Evolutionary conservation across 2,113 vertebrate genomes (phyloP), one percentile per base, ranked within the genome.

Genomic region (Suricata suricatta): DNA sequence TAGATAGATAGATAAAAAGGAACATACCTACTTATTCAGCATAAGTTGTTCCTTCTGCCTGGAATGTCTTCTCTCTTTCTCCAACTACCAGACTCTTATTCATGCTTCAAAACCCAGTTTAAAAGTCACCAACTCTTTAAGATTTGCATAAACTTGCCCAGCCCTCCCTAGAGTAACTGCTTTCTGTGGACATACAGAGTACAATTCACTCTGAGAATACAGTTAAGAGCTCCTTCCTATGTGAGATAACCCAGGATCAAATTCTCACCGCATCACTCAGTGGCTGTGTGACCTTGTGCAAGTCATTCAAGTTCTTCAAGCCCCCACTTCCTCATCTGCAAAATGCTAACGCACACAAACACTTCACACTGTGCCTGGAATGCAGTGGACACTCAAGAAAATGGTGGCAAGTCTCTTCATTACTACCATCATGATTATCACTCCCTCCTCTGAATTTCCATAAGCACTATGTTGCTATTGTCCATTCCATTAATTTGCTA

Each of bases 401-500:
- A 93, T 5, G 23, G n/a, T 2, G 63, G 31, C 77, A 57, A 86
- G 83, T 68, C 57, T 64, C 57, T 60, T 76, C 50, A 86, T 63
- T 31, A 29, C n/a, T 31, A 29, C n/a, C 21, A 7, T 83, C 25
- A 52, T 64, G 54, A 38, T 68, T 14, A 92, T 35, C n/a, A 50
- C 21, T 54, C 44, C 25, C 23, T 41, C 47, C 54, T 54, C 57
- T 74, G 66, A 88, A 93, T 83, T 90, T 93, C 87, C 64, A 38
- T 3, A 52, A 77, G 83, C 16, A 33, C 33, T 7, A 11, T 76
- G 63, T 87, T 47, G 31, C 25, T 54, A 57, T 25, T 96, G 82
- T 96, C 92, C 76, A 57, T 54, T 63, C 63, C 74, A 85, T 50
- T 94, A 23, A 95, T 93, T 93, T 71, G 84, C 57, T 85, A 38